phyloP scores from a whole-genome alignment of 1,140 invertebrate genomes.

The Drosophila seguyi region DNA sequence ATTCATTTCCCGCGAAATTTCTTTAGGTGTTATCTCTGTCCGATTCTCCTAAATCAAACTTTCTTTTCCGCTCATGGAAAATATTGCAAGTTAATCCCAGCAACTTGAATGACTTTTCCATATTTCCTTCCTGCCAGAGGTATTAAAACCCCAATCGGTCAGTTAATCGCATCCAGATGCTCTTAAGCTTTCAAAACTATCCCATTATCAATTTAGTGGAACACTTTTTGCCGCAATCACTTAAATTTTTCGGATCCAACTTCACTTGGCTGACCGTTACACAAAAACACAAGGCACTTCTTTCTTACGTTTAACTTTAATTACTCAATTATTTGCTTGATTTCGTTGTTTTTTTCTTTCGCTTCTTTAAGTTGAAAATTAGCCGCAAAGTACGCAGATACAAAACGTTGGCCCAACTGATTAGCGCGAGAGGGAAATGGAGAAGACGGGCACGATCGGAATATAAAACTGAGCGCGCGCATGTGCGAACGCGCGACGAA shows the following conservation, averaged over 20 bases:
- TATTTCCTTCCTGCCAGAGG: conserved; percentile 11
- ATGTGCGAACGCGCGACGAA: conserved; percentile 69
- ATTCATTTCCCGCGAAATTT: conserved; percentile 1
- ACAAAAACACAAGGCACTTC: conserved; percentile 35
- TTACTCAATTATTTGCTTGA: conserved; percentile 64
- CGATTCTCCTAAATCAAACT: conserved; percentile 39
- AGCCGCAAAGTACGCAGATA: conserved; percentile 61
- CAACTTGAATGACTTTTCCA: conserved; percentile 14
- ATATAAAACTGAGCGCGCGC: conserved; percentile 47
- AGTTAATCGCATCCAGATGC: conserved; percentile 20
- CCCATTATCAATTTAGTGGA: conserved; percentile 34
- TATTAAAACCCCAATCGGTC: conserved; percentile 7
- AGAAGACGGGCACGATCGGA: conserved; percentile 17
- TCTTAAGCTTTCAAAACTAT: conserved; percentile 36
- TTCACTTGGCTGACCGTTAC: conserved; percentile 48
- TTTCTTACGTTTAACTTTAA: conserved; percentile 57
- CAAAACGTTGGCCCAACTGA: too few relatives aligned
- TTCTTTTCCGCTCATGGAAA: conserved; percentile 37
- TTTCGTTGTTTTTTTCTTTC: conserved; percentile 50
- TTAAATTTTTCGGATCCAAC: conserved; percentile 1
- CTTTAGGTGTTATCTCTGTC: conserved; percentile 9
- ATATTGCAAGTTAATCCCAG: conserved; percentile 11
- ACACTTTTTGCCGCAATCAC: conserved; percentile 36
- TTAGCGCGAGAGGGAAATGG: conserved; percentile 20
- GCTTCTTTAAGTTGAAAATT: conserved; percentile 60